Base-by-base conservation (phyloP, 2,888 invertebrate genomes). In the Bibio marci region DNA sequence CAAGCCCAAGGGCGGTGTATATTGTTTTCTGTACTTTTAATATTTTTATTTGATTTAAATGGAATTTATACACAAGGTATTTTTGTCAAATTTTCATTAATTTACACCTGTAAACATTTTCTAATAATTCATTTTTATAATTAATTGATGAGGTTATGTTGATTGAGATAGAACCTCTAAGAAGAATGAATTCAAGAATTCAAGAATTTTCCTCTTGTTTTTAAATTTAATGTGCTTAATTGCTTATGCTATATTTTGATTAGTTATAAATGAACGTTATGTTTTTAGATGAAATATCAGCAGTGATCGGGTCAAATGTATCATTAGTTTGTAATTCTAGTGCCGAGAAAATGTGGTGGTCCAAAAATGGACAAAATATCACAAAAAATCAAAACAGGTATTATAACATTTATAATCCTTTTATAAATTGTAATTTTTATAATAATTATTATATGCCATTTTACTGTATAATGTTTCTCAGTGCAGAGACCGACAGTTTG, bases 321-420 rank as follows among this genome's bases (percentile, higher is more conserved):
- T 63, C 70, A 14, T 52, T 75, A 26, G 62, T 62, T 45, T 76
- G 76, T 49, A 64, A 62, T 47, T 64, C 70, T 10, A 59, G 65
- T 34, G 55, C 57, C 30, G 65, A 66, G 47, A 57, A 59, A 30
- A 64, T 71, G 45, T 67, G 67, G 63, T 77, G 77, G 77, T 66
- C 61, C 31, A 65, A 64, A 40, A 65, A 69, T 45, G 69, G 65
- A 30, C 61, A 59, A 46, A 73, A 70, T 53, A 59, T 73, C 36
- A 67, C 69, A 31, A 58, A 58, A 45, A 58, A 62, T 44, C 52
- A 52, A 41, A 57, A 59, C 45, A 67, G 69, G 70, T 70, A 57
- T 26, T 27, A 37, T 39, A 27, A 39, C 12, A 15, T 36, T 27
- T 33, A 26, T 28, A 32, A 15, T 31, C 19, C 3, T 4, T 13